Evolutionary conservation across 2,113 vertebrate genomes (phyloP).

Genomic region (Kobus ellipsiprymnus): DNA sequence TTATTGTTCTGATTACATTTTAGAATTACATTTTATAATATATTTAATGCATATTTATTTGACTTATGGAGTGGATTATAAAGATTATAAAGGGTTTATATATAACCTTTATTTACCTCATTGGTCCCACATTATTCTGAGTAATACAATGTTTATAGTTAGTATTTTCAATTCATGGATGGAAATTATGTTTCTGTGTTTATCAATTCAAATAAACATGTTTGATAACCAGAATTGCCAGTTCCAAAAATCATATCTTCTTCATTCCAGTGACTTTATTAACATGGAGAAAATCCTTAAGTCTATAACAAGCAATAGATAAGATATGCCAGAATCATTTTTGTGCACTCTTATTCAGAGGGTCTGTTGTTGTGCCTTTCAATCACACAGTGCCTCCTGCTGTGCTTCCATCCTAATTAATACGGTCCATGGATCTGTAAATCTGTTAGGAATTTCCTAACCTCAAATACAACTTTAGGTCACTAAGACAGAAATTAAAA

Average conservation of each 20-base stretch:
- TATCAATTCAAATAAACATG: background rate
- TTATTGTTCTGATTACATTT: background rate
- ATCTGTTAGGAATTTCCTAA: background rate
- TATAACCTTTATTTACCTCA: background rate
- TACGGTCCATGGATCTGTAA: background rate
- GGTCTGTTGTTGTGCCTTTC: background rate
- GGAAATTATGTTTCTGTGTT: background rate
- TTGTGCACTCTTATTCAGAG: background rate
- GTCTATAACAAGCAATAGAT: background rate
- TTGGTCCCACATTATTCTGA: background rate
- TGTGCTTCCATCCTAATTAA: background rate
- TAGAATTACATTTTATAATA: background rate
- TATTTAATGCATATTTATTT: background rate
- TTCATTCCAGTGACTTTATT: background rate
- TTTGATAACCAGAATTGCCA: background rate
- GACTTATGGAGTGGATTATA: background rate
- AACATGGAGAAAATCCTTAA: background rate
- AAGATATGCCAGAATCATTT: background rate
- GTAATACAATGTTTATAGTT: background rate
- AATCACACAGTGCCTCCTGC: fast-evolving
- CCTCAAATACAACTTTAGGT: background rate
- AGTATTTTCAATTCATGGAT: background rate
- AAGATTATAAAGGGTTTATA: background rate
- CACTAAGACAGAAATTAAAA: background rate
- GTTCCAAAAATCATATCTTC: background rate